Percentiles rank a stretch among this genome's conserved stretches.
Evolutionary conservation across 2,113 vertebrate species (phyloP).

Genomic region (Notechis scutatus): DNA sequence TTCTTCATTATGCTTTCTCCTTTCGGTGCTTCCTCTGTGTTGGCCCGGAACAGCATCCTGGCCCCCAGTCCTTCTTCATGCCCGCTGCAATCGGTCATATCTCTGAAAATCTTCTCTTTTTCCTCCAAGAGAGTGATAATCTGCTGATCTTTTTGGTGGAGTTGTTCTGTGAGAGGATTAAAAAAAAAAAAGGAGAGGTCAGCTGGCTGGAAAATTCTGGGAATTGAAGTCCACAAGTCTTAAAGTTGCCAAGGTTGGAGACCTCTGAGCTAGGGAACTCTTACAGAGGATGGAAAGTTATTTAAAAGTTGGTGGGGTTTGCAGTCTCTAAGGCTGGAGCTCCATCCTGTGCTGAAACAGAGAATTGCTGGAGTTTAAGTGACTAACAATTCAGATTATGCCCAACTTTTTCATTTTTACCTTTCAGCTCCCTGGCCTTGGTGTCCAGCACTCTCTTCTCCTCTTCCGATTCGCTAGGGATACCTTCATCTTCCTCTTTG

Average conservation of each 20-base stretch:
- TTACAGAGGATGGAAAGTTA: neutral
- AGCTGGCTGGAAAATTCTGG: too few species aligned
- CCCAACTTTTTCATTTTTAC: conserved; percentile 60
- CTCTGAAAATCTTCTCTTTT: conserved; percentile 87
- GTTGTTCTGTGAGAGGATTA: conserved; percentile 73
- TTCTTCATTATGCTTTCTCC: conserved; percentile 88
- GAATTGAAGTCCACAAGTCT: too few species aligned
- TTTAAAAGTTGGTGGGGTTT: neutral
- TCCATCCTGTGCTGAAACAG: conserved; percentile 60
- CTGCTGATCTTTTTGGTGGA: conserved; percentile 90
- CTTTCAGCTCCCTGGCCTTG: conserved; percentile 89
- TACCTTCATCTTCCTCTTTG: conserved; percentile 94
- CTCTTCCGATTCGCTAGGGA: conserved; percentile 93
- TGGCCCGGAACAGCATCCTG: conserved; percentile 82
- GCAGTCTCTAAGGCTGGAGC: neutral
- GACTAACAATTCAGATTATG: neutral
- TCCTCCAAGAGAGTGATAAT: conserved; percentile 88
- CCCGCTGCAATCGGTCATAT: conserved; percentile 79
- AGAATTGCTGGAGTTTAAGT: neutral
- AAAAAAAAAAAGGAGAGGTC: neutral
- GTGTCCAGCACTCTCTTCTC: conserved; percentile 85
- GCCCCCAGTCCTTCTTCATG: conserved; percentile 66
- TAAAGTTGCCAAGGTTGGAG: too few species aligned
- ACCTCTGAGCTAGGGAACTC: neutral
- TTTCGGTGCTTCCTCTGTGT: conserved; percentile 79